Percentiles rank a stretch among this genome's conserved stretches.
These are phyloP conservation scores for Hirtodrosophila duncani DNA, from an alignment of 2,888 invertebrate genomes.

Conservation along the genomic window DNA sequence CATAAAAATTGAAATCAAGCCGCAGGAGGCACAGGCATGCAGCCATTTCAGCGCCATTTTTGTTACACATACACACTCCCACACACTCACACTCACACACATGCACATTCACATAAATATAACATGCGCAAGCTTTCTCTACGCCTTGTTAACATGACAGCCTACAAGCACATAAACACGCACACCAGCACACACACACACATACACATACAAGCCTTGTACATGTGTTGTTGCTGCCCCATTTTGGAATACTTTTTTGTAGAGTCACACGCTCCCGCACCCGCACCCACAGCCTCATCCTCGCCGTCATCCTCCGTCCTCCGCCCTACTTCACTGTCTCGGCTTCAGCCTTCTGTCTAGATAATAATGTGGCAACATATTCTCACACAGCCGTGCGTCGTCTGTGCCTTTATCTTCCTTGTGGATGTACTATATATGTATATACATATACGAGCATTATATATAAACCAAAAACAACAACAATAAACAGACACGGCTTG, in stretches of 20 bases:
- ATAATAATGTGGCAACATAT: conserved; percentile 73
- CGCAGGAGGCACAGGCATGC: too few species aligned
- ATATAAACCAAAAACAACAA: conserved; percentile 24
- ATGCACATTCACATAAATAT: conserved; percentile 26
- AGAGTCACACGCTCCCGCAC: background rate
- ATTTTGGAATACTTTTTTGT: conserved; percentile 30
- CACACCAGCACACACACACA: conserved; percentile 23
- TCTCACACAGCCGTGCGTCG: conserved; percentile 66
- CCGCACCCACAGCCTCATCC: conserved; percentile 3
- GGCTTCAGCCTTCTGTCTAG: conserved; percentile 45
- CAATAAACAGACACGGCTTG: conserved; percentile 33
- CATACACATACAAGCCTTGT: conserved; percentile 8
- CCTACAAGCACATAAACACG: conserved; percentile 70
- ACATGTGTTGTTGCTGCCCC: too few species aligned
- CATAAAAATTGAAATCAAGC: conserved; percentile 42
- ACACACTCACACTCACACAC: conserved; percentile 13
- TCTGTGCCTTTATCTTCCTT: conserved; percentile 57
- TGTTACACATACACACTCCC: conserved; percentile 41
- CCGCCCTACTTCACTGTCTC: background rate
- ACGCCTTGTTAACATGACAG: conserved; percentile 71
- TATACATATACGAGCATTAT: conserved; percentile 24
- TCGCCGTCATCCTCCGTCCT: conserved; percentile 1
- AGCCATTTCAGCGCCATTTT: conserved; percentile 40
- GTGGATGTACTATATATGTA: conserved; percentile 9
- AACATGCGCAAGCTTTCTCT: conserved; percentile 38